phyloP scores from a whole-genome alignment of 2,797 vertebrate genomes.

The Esox lucius region DNA sequence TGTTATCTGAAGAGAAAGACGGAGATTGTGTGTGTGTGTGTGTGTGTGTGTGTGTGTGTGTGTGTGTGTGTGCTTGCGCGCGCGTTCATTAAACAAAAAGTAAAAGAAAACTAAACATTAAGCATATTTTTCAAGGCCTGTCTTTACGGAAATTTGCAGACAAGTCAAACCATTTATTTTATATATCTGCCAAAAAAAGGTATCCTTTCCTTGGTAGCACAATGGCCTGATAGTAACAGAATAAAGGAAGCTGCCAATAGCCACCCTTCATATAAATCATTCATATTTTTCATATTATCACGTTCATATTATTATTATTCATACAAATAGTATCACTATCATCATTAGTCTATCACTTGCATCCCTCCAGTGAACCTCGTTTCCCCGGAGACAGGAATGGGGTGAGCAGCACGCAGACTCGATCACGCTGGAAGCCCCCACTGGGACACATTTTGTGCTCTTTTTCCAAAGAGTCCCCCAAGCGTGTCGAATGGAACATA shows the following conservation, averaged over 20 bases:
- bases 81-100: neutral
- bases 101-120: neutral
- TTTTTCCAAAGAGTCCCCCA: slow-evolving; percentile 84
- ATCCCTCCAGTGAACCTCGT: slow-evolving; percentile 70
- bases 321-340: slow-evolving; percentile 7
- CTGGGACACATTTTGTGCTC: slow-evolving; percentile 84
- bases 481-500: slow-evolving; percentile 99
- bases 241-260: neutral
- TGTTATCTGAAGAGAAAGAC: neutral
- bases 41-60: neutral
- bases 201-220: neutral
- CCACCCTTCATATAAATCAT: neutral
- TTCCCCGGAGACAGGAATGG: slow-evolving; percentile 88
- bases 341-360: slow-evolving; percentile 15
- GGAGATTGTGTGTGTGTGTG: neutral
- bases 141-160: neutral
- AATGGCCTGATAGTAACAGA: neutral
- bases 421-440: slow-evolving; percentile 86
- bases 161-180: neutral
- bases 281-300: neutral
- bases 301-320: slow-evolving; percentile 5
- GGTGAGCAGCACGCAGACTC: slow-evolving; percentile 93
- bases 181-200: neutral
- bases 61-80: too few relatives aligned
- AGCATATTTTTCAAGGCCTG: neutral